Evolutionary conservation across 1,140 invertebrate species (phyloP).

Genomic region (Leptopilina clavipes): DNA sequence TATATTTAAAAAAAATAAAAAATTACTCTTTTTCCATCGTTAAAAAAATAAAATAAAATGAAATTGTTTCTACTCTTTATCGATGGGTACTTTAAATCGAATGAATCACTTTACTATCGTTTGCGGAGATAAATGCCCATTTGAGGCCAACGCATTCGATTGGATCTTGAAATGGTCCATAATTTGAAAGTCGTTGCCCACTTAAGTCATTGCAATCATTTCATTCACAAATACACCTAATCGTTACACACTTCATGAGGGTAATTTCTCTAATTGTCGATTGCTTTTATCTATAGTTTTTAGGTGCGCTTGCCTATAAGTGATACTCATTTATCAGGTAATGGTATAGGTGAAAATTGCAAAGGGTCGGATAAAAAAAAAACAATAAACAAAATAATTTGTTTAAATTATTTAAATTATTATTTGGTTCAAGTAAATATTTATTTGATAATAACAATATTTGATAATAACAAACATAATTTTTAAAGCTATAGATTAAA

Average conservation of each 20-base stretch:
- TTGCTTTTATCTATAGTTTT: background rate
- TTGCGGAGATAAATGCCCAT: background rate
- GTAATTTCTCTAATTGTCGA: conserved; percentile 15
- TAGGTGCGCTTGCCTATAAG: background rate
- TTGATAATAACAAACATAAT: no score
- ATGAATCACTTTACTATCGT: background rate
- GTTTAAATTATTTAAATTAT: no score
- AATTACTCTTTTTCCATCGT: no score
- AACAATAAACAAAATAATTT: conserved; percentile 39
- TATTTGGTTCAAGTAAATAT: no score
- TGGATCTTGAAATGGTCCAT: background rate
- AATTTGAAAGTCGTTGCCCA: conserved; percentile 3
- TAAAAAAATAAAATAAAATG: no score
- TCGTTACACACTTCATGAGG: background rate
- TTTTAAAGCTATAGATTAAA: no score
- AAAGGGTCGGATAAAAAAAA: conserved; percentile 36
- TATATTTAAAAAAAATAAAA: no score
- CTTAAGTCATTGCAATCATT: background rate
- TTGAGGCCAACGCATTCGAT: background rate
- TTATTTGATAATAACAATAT: no score
- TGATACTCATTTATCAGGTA: background rate
- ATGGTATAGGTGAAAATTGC: background rate
- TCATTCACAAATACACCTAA: background rate
- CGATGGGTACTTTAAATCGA: background rate
- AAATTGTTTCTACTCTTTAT: background rate